These are phyloP conservation scores for Pongo abelii DNA, from an alignment of 2,113 vertebrate genomes.

Conservation along the genomic window DNA sequence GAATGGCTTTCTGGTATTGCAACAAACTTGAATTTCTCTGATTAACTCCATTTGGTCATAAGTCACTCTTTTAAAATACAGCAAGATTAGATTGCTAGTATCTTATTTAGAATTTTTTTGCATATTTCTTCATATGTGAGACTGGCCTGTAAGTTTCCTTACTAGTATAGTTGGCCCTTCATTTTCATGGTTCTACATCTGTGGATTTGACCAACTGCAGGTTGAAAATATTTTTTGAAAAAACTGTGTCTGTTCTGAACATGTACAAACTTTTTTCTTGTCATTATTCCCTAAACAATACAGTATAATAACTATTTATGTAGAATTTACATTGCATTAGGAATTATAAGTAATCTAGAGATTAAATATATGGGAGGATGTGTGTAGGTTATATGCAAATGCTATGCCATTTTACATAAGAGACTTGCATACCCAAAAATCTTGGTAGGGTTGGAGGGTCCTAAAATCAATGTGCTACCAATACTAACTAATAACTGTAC, in stretches of 20 bases:
- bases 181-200: background rate
- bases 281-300: background rate
- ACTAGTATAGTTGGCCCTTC: background rate
- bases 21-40: background rate
- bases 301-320: background rate
- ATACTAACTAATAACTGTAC: background rate
- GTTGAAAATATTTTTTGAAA: background rate
- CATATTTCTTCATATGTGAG: background rate
- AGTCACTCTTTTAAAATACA: background rate
- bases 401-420: background rate
- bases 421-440: background rate
- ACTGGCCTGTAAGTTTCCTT: background rate
- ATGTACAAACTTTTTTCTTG: background rate
- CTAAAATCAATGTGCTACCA: background rate
- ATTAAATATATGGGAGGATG: background rate
- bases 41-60: background rate
- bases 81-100: background rate
- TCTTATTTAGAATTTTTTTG: slow-evolving; percentile 11
- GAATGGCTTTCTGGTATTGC: background rate
- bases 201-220: background rate
- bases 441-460: background rate
- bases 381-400: background rate
- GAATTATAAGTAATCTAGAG: background rate
- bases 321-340: background rate
- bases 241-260: background rate